Base-by-base conservation (phyloP, 2,888 invertebrate species). In the Eupithecia vulgata region DNA sequence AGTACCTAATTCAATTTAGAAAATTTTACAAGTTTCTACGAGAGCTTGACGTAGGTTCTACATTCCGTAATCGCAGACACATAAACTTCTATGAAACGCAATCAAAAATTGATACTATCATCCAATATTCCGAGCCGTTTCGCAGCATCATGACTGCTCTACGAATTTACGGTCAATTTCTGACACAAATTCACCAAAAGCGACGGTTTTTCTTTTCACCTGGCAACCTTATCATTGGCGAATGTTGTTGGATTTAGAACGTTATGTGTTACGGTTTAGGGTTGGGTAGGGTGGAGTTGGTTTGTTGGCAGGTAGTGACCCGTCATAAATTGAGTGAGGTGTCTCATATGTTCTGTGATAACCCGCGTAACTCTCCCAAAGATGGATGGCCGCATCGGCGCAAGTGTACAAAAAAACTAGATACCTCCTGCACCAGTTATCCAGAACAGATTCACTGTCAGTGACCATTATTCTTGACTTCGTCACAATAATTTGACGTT, bases 311-410 rank as follows among this genome's bases (percentile, higher is more conserved):
- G 67, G 79, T 78, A 83, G 81, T 84, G 85, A 84, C 84, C 87
- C 82, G 82, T 85, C 86, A 89, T 90, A 90, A 90, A 90, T 90
- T 85, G 81, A 76, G 75, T 77, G 75, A 76, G 81, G 83, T 83
- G 85, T 84, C 79, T 87, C 85, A 90, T 90, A 88, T 83, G 88
- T 90, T 88, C 77, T 72, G 82, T 82, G 85, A 88, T 88, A 86
- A 85, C 90, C 87, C 81, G 72, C 83, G 85, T 89, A 86, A 88
- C 88, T 89, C 88, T 88, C 82, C 77, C 74, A 70, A 78, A 52
- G 82, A 85, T 82, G 86, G 74, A 88, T 86, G 84, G 82, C 79
- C 76, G 73, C 78, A 82, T 80, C 76, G 70, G 75, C 78, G 78
- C 77, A 82, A 82, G 80, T 80, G 78, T 79, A 72, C 78, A 81